Evolutionary conservation across 2,888 invertebrate species (phyloP).

Genomic region (Lumbricus terrestris): DNA sequence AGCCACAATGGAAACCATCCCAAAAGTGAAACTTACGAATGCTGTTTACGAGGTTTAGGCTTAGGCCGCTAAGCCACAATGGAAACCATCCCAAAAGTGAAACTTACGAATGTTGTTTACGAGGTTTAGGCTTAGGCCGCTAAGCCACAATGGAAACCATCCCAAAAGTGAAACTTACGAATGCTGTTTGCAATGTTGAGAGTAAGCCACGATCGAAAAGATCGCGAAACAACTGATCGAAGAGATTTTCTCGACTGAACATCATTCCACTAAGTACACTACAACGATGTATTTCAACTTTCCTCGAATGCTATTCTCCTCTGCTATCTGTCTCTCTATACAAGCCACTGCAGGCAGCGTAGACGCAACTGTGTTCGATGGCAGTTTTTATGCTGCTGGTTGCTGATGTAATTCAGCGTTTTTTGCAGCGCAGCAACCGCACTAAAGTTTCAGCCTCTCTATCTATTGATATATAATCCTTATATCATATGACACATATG

Average conservation of each 20-base stretch:
- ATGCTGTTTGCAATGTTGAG: background rate
- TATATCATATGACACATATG: too few relatives aligned
- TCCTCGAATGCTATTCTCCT: background rate
- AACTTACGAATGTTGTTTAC: background rate
- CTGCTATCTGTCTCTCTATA: background rate
- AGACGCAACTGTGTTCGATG: background rate
- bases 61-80: background rate
- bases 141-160: background rate
- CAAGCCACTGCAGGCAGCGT: too few relatives aligned
- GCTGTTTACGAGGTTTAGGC: background rate
- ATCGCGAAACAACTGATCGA: background rate
- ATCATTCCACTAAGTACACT: background rate
- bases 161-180: background rate
- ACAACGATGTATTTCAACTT: background rate
- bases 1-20: background rate
- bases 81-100: background rate
- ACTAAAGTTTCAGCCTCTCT: background rate
- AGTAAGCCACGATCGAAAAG: background rate
- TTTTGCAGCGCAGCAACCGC: background rate
- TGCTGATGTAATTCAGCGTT: background rate
- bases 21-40: background rate
- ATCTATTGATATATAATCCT: background rate
- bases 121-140: background rate
- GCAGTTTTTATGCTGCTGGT: background rate
- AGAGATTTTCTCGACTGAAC: background rate